These are phyloP conservation scores for Entomyzon cyanotis DNA, from an alignment of 2,113 vertebrate species.

Conservation along the genomic window DNA sequence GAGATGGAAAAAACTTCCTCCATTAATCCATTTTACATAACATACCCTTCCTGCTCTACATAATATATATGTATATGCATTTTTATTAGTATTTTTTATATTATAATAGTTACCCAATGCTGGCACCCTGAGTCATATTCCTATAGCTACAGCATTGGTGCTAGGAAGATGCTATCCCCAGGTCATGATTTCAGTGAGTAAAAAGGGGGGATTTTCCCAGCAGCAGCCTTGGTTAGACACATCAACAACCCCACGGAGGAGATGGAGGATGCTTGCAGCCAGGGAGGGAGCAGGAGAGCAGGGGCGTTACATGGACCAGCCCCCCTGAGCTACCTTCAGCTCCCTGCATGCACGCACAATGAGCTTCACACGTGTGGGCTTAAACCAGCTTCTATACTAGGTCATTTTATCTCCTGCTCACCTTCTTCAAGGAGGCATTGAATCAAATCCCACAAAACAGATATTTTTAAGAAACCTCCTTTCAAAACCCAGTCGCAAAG, in stretches of 20 bases:
- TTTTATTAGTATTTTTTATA: conserved; percentile 11
- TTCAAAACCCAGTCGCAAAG: background rate
- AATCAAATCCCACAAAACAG: background rate
- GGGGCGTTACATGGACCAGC: background rate
- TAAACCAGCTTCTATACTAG: background rate
- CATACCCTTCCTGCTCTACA: conserved; percentile 9
- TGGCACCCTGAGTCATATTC: background rate
- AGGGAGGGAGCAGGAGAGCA: background rate
- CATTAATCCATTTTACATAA: conserved; percentile 55
- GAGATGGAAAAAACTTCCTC: conserved; percentile 54
- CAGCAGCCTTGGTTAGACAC: background rate
- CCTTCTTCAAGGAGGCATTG: background rate
- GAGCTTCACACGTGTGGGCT: background rate
- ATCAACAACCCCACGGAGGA: rapidly evolving
- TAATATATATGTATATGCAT: background rate
- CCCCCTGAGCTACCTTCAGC: background rate
- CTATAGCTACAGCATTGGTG: background rate
- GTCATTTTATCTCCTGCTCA: background rate
- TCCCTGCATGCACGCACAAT: background rate
- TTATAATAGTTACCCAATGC: background rate
- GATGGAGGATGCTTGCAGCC: background rate
- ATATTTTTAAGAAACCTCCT: background rate
- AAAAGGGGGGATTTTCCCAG: background rate
- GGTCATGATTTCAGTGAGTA: background rate
- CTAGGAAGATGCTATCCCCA: background rate